Evolutionary conservation across 1,140 invertebrate genomes (phyloP), one percentile per base, ranked within the genome.

Genomic region (Propsilocerus akamusi): DNA sequence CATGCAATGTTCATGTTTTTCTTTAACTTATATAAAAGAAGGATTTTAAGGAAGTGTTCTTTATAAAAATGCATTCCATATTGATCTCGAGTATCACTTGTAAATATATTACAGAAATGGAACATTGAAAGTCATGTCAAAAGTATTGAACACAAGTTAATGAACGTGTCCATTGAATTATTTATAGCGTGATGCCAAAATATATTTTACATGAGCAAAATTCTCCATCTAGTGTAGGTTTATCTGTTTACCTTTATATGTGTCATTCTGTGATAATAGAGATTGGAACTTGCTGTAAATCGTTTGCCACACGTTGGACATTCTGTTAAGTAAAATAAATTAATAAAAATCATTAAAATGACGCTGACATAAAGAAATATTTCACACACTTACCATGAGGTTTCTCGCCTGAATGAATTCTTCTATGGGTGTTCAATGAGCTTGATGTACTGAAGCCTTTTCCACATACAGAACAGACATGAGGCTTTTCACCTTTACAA

Each of bases 251-350:
- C 89, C 79, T 93, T 94, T 51, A 88, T 88, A 63, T 95, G 90
- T 50, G 89, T 95, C 89, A 94, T 93, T 53, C 87, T 77, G 70
- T 95, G 91, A 64, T 94, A 94, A 67, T 95, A 94, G 5, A 96
- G 77, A 68, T 94, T 94, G 8, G 86, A 90, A 46, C 83, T 88
- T 32, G 90, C 89, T 1, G 90, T 94, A 67, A 95, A 96, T 53
- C 88, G 72, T 68, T 94, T 95, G 14, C 87, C 82, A 63, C 91
- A 95, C 26, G 90, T 80, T 23, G 83, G 80, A 69, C 90, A 95
- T 51, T 67, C 20, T 22, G 24, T 5, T n/a, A 26, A 24, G 12
- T 47, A 25, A n/a, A 10, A 17, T 17, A 20, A 14, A 20, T 4
- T 23, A 3, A 17, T 46, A 17, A 10, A 17, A 1, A 23, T 6